Conservation (phyloP, 2,888 invertebrate species). For the Pycnomerus fuliginosus region DNA sequence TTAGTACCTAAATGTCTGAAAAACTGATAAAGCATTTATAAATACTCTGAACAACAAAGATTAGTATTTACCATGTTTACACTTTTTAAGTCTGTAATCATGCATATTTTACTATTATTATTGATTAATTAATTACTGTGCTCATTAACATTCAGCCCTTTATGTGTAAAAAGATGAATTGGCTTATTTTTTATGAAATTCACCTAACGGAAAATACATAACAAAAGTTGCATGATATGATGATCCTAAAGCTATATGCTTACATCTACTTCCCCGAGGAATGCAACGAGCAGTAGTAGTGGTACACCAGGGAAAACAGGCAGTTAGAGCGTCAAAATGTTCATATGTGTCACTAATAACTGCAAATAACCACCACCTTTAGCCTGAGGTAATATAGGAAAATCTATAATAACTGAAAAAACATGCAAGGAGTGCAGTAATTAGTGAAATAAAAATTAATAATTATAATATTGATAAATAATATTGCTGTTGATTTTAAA, state of each 20-base stretch:
- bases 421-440: slow-evolving; percentile 3
- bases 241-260: slow-evolving; percentile 46
- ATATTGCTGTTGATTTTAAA: not conserved
- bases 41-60: no score
- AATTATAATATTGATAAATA: not conserved
- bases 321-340: slow-evolving; percentile 72
- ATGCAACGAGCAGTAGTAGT: slow-evolving; percentile 63
- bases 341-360: slow-evolving; percentile 72
- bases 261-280: slow-evolving; percentile 64
- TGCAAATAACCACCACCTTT: slow-evolving; percentile 53
- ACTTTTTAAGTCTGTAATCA: no score
- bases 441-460: not conserved
- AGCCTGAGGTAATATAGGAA: slow-evolving; percentile 10
- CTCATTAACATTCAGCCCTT: no score
- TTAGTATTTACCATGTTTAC: no score
- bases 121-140: no score
- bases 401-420: slow-evolving; percentile 2
- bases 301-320: slow-evolving; percentile 76
- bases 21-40: no score
- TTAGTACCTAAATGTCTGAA: no score
- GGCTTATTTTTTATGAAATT: no score
- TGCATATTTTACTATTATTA: no score
- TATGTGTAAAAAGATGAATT: no score
- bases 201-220: no score
- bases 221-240: not conserved